These are phyloP conservation scores for Syngnathus typhle DNA, from an alignment of 2,113 vertebrate species.

Conservation along the genomic window DNA sequence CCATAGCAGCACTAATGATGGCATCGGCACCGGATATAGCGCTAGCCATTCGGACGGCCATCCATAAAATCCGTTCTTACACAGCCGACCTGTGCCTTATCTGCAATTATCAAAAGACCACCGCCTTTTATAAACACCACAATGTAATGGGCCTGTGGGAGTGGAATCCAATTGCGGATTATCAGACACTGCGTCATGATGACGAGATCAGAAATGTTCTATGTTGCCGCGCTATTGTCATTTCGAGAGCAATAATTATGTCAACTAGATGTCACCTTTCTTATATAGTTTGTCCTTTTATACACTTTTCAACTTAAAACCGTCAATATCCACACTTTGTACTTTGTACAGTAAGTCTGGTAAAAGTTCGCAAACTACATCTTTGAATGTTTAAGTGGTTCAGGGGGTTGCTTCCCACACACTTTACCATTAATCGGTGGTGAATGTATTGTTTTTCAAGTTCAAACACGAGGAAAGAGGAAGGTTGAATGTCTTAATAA, in stretches of 20 bases:
- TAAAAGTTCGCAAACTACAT: constrained; percentile 13
- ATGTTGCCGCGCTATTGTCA: background rate
- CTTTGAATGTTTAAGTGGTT: constrained; percentile 19
- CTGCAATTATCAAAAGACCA: constrained; percentile 47
- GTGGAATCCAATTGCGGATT: constrained; percentile 25
- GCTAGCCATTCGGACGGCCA: constrained; percentile 50
- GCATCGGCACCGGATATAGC: constrained; percentile 60
- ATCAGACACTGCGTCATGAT: background rate
- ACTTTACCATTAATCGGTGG: constrained; percentile 46
- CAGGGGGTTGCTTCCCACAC: constrained; percentile 26
- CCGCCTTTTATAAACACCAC: constrained; percentile 31
- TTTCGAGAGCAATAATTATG: background rate
- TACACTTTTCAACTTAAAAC: background rate
- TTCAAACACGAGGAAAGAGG: constrained; percentile 46
- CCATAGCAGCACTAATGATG: constrained; percentile 64
- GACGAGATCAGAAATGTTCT: constrained; percentile 2
- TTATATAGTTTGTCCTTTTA: background rate
- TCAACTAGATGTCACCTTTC: background rate
- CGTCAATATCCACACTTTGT: background rate
- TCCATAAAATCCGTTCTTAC: constrained; percentile 70
- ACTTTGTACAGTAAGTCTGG: no score
- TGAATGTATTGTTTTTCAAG: constrained; percentile 45
- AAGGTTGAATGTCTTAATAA: constrained; percentile 36
- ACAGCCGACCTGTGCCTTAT: constrained; percentile 55
- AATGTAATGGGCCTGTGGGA: constrained; percentile 18